A percentile compares a stretch with the other conserved stretches of the same genome.
Evolutionary conservation across 2,113 vertebrate species (phyloP).

Genomic region (Mus musculus): GRCm39 chr1:172952501-172953000

Average conservation of each 20-base stretch:
- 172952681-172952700: not conserved
- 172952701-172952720: not conserved
- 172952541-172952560: not conserved
- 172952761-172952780: not conserved
- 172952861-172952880: not conserved
- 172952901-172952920: not conserved
- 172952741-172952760: not conserved
- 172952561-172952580: not conserved
- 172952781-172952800: not conserved
- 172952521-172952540: not conserved
- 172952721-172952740: not conserved
- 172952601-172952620: not conserved
- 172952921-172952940: not conserved
- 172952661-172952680: not conserved
- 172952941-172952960: not conserved
- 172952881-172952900: not conserved
- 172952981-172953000: not conserved
- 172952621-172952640: not conserved
- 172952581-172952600: not conserved
- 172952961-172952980: not conserved
- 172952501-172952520: not conserved
- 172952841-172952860: not conserved
- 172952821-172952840: not conserved
- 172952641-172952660: not conserved
- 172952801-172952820: not conserved